A percentile compares a stretch with the other conserved stretches of the same genome.
Conservation (phyloP, 2,888 invertebrate species). For the Conchocele bisecta region DNA sequence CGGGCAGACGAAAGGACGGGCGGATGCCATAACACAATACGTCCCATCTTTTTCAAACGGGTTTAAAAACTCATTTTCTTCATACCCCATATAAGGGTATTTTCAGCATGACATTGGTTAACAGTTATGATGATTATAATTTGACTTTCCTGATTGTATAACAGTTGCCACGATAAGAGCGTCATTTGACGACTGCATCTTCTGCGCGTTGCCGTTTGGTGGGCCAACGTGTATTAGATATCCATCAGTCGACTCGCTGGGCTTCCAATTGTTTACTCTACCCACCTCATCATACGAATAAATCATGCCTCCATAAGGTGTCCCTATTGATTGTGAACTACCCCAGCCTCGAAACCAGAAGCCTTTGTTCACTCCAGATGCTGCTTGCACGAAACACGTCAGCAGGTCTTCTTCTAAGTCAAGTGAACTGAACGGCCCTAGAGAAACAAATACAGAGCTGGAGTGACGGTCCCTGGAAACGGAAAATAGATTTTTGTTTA, state of each 20-base stretch:
- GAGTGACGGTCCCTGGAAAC: neutral
- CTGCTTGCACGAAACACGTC: slow-evolving; percentile 23
- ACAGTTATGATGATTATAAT: too few species aligned
- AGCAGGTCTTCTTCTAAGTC: slow-evolving; percentile 15
- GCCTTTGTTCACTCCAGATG: slow-evolving; percentile 35
- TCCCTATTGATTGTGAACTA: slow-evolving; percentile 8
- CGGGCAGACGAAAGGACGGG: too few species aligned
- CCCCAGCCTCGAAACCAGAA: slow-evolving; percentile 36
- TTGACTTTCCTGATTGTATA: neutral
- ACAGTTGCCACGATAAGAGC: slow-evolving; percentile 14
- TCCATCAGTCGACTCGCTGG: slow-evolving; percentile 18
- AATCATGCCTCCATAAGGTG: slow-evolving; percentile 32
- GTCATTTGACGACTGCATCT: slow-evolving; percentile 22
- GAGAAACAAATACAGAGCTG: neutral
- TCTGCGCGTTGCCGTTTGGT: slow-evolving; percentile 35
- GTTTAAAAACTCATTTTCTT: too few species aligned
- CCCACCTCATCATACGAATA: slow-evolving; percentile 30
- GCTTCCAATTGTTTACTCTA: slow-evolving; percentile 25
- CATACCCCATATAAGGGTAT: too few species aligned
- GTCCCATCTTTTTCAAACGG: too few species aligned
- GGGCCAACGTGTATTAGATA: slow-evolving; percentile 18
- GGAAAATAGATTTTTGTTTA: too few species aligned
- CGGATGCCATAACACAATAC: too few species aligned
- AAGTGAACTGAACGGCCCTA: neutral
- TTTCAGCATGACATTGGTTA: too few species aligned